Conservation (phyloP, 2,888 invertebrate genomes). For the Beris morrisii region DNA sequence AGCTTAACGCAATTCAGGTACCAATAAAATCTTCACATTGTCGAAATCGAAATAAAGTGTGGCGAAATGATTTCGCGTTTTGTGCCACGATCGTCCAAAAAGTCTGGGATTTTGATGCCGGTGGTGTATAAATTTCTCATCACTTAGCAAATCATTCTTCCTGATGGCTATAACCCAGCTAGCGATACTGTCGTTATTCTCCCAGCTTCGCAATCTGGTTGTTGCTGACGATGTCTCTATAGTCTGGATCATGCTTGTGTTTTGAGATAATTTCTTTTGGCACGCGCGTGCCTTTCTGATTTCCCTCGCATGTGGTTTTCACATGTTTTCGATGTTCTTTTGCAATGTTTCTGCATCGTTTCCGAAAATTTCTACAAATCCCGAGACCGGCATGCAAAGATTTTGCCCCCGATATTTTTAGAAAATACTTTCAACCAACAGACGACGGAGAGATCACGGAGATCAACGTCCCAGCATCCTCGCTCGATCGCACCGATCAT, state of each 20-base stretch:
- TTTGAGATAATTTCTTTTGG: slow-evolving; percentile 24
- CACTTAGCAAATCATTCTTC: no score
- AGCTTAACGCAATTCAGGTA: no score
- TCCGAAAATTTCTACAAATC: slow-evolving; percentile 31
- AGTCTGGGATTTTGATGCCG: no score
- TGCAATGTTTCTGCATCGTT: slow-evolving; percentile 31
- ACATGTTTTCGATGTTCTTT: slow-evolving; percentile 15
- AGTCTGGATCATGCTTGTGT: slow-evolving; percentile 18
- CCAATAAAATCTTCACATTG: no score
- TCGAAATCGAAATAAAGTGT: no score
- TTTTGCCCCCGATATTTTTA: slow-evolving; percentile 15
- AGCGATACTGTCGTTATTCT: background rate
- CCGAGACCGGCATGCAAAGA: slow-evolving; percentile 14
- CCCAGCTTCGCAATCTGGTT: background rate
- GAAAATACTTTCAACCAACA: slow-evolving; percentile 6
- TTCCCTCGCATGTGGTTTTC: slow-evolving; percentile 31
- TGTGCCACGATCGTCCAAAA: no score
- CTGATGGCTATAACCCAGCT: no score
- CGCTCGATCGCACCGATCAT: no score
- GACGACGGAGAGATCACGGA: slow-evolving; percentile 7
- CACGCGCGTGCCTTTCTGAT: slow-evolving; percentile 25
- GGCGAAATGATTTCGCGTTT: no score
- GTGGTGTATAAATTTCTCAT: no score
- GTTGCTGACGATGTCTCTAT: background rate
- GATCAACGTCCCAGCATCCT: slow-evolving; percentile 13